Evolutionary conservation across 2,113 vertebrate genomes (phyloP).

Genomic region (Phasianus colchicus): DNA sequence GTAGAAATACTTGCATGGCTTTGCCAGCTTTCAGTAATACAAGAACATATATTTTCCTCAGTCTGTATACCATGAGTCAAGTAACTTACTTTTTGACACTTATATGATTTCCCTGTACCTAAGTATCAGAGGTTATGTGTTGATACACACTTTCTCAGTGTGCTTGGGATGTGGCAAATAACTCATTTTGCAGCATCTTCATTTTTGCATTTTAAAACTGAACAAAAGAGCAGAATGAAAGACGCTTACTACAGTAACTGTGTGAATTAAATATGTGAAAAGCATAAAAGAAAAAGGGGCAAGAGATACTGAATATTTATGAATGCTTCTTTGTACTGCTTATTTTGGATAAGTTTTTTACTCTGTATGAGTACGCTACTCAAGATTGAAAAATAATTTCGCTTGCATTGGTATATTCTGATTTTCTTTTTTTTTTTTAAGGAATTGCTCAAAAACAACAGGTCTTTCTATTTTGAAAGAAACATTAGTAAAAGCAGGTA

Average conservation of each 20-base stretch:
- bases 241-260: not conserved
- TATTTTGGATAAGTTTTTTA: not conserved
- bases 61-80: not conserved
- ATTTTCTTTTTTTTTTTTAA: constrained; percentile 1
- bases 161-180: not conserved
- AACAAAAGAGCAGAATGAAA: not conserved
- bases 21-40: not conserved
- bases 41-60: not conserved
- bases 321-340: not conserved
- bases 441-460: not conserved
- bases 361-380: not conserved
- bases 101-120: not conserved
- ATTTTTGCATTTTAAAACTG: not conserved
- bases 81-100: not conserved
- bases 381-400: not conserved
- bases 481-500: not conserved
- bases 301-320: not conserved
- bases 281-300: not conserved
- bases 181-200: not conserved
- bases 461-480: not conserved
- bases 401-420: not conserved
- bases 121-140: not conserved
- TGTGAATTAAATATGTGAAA: not conserved
- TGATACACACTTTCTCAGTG: not conserved
- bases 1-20: not conserved